phyloP scores from a whole-genome alignment of 2,888 invertebrate genomes.

The Stenchaetothrips biformis region DNA sequence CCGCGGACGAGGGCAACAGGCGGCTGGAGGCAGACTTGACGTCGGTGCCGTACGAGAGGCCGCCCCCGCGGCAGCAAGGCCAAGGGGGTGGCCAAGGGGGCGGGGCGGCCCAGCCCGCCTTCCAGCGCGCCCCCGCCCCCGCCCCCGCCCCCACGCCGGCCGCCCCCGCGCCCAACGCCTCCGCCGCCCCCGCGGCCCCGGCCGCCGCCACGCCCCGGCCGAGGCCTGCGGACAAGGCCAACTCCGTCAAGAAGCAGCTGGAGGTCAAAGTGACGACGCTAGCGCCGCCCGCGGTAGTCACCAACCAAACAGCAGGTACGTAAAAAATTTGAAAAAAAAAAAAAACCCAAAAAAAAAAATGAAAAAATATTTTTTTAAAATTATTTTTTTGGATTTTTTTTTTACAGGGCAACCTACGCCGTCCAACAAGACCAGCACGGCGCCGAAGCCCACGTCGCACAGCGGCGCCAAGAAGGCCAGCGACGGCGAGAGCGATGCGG shows the following conservation, averaged over 20 bases:
- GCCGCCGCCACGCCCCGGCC: constrained; percentile 33
- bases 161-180: neutral
- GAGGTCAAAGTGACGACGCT: neutral
- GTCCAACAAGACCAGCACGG: neutral
- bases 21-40: neutral
- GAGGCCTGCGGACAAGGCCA: constrained; percentile 21
- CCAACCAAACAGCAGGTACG: neutral
- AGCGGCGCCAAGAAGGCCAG: neutral
- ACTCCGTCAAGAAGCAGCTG: constrained; percentile 29
- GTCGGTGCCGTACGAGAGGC: constrained; percentile 3
- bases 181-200: constrained; percentile 35
- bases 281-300: neutral
- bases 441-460: neutral
- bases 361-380: no score
- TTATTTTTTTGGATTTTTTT: no score
- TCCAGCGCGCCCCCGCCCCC: constrained; percentile 1
- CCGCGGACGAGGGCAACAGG: neutral
- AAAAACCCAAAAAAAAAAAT: no score
- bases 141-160: neutral
- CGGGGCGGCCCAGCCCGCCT: constrained; percentile 29
- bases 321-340: constrained; percentile 28
- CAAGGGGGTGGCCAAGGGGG: constrained; percentile 25
- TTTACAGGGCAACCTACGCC: neutral
- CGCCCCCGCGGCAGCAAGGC: neutral
- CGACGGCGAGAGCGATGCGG: neutral